Percentiles rank a stretch among this genome's conserved stretches.
Evolutionary conservation across 2,797 vertebrate genomes (phyloP).

Genomic region (Pristis pectinata): DNA sequence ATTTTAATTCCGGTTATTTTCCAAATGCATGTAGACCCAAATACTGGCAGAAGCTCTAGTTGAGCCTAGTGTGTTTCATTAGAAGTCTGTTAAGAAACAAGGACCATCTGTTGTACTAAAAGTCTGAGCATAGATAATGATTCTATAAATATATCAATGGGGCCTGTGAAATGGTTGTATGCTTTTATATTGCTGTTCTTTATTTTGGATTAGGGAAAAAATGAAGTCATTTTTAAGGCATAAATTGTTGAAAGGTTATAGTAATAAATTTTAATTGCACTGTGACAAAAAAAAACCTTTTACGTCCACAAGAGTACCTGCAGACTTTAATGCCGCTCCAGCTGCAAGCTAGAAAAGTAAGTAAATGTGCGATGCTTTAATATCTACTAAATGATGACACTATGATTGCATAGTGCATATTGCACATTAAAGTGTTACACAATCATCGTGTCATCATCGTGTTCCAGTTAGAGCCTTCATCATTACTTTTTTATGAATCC

Average conservation of each 20-base stretch:
- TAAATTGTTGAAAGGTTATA: background rate
- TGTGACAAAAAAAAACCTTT: background rate
- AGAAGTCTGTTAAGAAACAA: conserved; percentile 74
- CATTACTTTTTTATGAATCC: background rate
- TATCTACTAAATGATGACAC: background rate
- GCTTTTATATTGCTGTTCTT: fast-evolving
- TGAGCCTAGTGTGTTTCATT: conserved; percentile 69
- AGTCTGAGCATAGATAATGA: conserved; percentile 54
- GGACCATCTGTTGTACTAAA: conserved; percentile 65
- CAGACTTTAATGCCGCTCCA: background rate
- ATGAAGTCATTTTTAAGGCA: background rate
- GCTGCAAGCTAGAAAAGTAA: background rate
- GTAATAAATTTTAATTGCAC: background rate
- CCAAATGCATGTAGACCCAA: conserved; percentile 61
- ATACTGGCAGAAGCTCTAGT: conserved; percentile 66
- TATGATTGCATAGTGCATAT: no score
- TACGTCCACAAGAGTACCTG: background rate
- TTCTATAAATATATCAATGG: conserved; percentile 52
- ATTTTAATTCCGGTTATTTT: conserved; percentile 37
- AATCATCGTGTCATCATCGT: background rate
- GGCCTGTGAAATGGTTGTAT: background rate
- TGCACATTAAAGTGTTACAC: no score
- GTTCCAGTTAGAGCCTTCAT: background rate
- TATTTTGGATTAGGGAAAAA: background rate
- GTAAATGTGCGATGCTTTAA: background rate